phyloP scores from a whole-genome alignment of 2,113 vertebrate species.

The Dunckerocampus dactyliophorus region DNA sequence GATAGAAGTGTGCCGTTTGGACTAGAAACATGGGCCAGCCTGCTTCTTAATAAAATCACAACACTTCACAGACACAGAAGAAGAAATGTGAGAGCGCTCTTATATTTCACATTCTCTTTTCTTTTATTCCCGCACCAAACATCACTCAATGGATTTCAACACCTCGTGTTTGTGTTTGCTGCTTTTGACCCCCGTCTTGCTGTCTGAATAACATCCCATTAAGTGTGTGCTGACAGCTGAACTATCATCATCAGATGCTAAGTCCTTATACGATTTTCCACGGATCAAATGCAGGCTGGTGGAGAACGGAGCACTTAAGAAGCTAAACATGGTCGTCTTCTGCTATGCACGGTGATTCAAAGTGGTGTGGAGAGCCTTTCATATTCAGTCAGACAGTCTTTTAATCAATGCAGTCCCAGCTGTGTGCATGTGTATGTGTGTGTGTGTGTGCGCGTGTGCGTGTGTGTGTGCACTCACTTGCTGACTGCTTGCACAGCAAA shows the following conservation, averaged over 20 bases:
- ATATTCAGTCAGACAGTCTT: slow-evolving; percentile 8
- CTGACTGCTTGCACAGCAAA: neutral
- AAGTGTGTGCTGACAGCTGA: slow-evolving; percentile 56
- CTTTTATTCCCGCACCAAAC: slow-evolving; percentile 20
- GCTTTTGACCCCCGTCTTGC: slow-evolving; percentile 49
- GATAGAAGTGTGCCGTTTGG: no score
- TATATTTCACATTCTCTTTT: slow-evolving; percentile 15
- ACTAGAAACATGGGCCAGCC: neutral
- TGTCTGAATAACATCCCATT: slow-evolving; percentile 66
- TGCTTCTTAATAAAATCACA: slow-evolving; percentile 20
- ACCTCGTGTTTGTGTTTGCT: slow-evolving; percentile 31
- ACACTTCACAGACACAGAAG: slow-evolving; percentile 4
- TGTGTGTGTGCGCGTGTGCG: no score
- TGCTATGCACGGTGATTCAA: slow-evolving; percentile 47
- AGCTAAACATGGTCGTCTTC: slow-evolving; percentile 52
- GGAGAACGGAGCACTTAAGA: slow-evolving; percentile 52
- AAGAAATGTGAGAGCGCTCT: slow-evolving; percentile 20
- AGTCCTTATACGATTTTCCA: slow-evolving; percentile 50
- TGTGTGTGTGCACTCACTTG: neutral
- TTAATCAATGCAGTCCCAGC: slow-evolving; percentile 12
- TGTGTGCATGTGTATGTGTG: no score
- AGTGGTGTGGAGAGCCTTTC: slow-evolving; percentile 35
- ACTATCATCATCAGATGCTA: slow-evolving; percentile 34
- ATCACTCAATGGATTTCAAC: slow-evolving; percentile 23
- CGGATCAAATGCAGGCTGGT: slow-evolving; percentile 39